Percentiles rank a stretch among this genome's conserved stretches.
phyloP scores from a whole-genome alignment of 1,140 invertebrate genomes.

The Bicyclus anynana region DNA sequence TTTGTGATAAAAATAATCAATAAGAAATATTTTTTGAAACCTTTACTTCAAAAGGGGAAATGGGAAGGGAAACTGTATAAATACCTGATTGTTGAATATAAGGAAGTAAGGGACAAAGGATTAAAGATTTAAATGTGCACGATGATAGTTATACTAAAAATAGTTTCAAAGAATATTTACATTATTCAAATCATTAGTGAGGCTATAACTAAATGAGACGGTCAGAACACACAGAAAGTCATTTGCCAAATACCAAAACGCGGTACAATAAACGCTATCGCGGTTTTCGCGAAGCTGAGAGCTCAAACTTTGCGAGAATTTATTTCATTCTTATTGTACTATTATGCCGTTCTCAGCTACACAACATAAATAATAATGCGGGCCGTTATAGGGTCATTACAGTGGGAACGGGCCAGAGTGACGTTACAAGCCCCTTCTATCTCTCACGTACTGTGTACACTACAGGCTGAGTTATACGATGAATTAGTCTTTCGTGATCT shows the following conservation, averaged over 20 bases:
- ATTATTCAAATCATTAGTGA: not conserved
- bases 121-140: too few relatives aligned
- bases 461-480: conserved; percentile 26
- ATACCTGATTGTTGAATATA: too few relatives aligned
- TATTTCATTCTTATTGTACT: conserved; percentile 73
- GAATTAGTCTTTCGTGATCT: conserved; percentile 31
- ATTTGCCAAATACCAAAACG: not conserved
- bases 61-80: too few relatives aligned
- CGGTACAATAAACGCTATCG: conserved; percentile 42
- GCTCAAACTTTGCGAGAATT: conserved; percentile 67
- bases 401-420: conserved; percentile 50
- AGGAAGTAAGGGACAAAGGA: too few relatives aligned
- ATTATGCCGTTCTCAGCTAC: conserved; percentile 71
- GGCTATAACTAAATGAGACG: not conserved
- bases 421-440: conserved; percentile 43
- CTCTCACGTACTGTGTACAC: conserved; percentile 42
- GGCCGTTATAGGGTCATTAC: conserved; percentile 70
- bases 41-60: too few relatives aligned
- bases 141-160: not conserved
- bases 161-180: too few relatives aligned
- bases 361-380: conserved; percentile 75
- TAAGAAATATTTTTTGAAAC: too few relatives aligned
- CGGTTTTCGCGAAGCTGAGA: conserved; percentile 54
- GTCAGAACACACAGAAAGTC: not conserved
- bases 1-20: too few relatives aligned